A percentile compares a stretch with the other conserved stretches of the same genome.
These are phyloP conservation scores for Tragelaphus imberbis DNA, from an alignment of 2,113 vertebrate genomes.

Conservation along the genomic window DNA sequence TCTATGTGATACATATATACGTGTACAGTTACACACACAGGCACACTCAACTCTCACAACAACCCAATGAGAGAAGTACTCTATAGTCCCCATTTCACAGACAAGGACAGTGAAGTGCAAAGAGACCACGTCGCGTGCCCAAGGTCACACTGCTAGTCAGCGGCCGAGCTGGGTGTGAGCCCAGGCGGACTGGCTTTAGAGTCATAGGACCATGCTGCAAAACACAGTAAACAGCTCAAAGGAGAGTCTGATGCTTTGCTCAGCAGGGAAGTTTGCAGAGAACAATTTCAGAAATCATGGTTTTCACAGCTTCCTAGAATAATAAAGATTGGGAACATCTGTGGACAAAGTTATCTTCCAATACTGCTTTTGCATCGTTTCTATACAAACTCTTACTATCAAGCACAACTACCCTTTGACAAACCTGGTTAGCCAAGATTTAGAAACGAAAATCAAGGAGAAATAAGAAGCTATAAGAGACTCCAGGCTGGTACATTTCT, in stretches of 20 bases:
- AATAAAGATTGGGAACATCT: not conserved
- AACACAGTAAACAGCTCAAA: not conserved
- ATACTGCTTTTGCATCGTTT: not conserved
- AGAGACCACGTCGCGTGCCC: not conserved
- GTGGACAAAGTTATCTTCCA: not conserved
- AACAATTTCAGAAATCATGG: not conserved
- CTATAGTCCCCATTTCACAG: not conserved
- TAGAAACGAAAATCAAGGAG: not conserved
- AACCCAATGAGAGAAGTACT: not conserved
- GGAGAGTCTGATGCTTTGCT: not conserved
- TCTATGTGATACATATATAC: too few species aligned
- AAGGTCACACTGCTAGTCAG: constrained; percentile 53
- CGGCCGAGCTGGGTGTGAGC: not conserved
- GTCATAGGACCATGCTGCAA: not conserved
- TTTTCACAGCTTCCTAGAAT: not conserved
- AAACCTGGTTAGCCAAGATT: not conserved
- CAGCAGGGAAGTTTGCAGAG: not conserved
- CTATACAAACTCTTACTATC: not conserved
- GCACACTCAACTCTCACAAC: not conserved
- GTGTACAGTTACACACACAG: not conserved
- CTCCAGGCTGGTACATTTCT: not conserved
- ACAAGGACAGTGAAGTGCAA: not conserved
- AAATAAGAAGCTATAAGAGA: not conserved
- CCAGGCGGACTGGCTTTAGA: not conserved
- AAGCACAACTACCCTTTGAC: not conserved